Conservation (phyloP, 1,140 invertebrate species). For the Sitophilus oryzae region DNA sequence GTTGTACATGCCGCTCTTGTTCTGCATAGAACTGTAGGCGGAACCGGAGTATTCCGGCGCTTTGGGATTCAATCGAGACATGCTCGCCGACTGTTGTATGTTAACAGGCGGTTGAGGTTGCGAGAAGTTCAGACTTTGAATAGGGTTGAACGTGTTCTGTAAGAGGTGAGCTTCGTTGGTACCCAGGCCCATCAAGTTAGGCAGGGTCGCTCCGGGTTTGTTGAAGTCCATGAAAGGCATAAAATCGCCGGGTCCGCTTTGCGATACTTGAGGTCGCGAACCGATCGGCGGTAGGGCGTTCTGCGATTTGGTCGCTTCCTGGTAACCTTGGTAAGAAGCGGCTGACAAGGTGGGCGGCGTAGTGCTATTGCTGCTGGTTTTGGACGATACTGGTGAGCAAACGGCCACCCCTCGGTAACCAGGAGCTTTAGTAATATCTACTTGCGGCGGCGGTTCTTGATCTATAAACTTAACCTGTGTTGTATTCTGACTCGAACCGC, state of each 20-base stretch:
- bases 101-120: conserved; percentile 39
- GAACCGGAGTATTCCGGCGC: conserved; percentile 74
- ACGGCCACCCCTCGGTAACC: conserved; percentile 67
- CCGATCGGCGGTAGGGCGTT: conserved; percentile 37
- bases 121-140: conserved; percentile 46
- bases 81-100: conserved; percentile 44
- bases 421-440: conserved; percentile 74
- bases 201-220: conserved; percentile 32
- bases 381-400: conserved; percentile 66
- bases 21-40: conserved; percentile 46
- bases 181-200: conserved; percentile 46
- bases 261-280: conserved; percentile 27
- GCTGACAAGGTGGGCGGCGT: conserved; percentile 43
- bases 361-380: conserved; percentile 51
- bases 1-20: conserved; percentile 36
- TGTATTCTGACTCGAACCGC: conserved; percentile 39
- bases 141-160: conserved; percentile 34
- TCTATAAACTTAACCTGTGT: conserved; percentile 51
- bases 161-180: conserved; percentile 39
- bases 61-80: conserved; percentile 79
- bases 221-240: conserved; percentile 34
- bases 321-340: conserved; percentile 23
- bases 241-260: conserved; percentile 23
- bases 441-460: conserved; percentile 53
- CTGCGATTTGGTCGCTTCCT: conserved; percentile 35